Conservation (phyloP, 2,797 vertebrate genomes). For the Cygnus olor region DNA sequence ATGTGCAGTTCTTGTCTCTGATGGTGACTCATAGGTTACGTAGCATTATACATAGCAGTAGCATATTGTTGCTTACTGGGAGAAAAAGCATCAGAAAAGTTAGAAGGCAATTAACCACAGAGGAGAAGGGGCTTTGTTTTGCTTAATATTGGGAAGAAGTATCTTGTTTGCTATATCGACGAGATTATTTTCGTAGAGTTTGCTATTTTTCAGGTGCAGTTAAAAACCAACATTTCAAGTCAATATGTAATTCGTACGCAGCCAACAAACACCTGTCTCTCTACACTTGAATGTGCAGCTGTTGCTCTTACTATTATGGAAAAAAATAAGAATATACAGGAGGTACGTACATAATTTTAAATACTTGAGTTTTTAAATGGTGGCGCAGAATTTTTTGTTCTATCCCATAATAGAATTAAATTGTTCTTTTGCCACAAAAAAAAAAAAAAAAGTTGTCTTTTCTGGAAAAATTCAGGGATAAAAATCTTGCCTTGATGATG, state of each 20-base stretch:
- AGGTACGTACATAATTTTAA: constrained; percentile 81
- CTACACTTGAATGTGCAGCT: constrained; percentile 96
- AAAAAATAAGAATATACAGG: constrained; percentile 87
- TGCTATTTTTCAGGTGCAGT: constrained; percentile 87
- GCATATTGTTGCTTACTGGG: not conserved
- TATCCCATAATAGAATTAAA: not conserved
- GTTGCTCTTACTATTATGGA: constrained; percentile 90
- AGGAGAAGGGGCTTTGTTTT: not conserved
- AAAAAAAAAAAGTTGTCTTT: not conserved
- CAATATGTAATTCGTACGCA: constrained; percentile 97
- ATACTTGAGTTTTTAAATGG: not conserved
- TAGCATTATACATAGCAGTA: not conserved
- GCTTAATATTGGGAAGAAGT: not conserved
- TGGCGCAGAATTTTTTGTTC: not conserved
- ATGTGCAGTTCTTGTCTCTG: not conserved
- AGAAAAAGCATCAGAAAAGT: not conserved
- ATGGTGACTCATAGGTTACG: accelerated
- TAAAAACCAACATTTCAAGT: constrained; percentile 89
- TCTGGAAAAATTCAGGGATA: not conserved
- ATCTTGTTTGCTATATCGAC: not conserved
- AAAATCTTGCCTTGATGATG: not conserved
- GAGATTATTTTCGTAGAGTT: not conserved
- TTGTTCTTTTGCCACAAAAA: not conserved
- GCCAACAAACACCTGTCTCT: constrained; percentile 93
- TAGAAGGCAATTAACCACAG: not conserved